Conservation (phyloP, 1,140 invertebrate genomes). For the Diprion similis region DNA sequence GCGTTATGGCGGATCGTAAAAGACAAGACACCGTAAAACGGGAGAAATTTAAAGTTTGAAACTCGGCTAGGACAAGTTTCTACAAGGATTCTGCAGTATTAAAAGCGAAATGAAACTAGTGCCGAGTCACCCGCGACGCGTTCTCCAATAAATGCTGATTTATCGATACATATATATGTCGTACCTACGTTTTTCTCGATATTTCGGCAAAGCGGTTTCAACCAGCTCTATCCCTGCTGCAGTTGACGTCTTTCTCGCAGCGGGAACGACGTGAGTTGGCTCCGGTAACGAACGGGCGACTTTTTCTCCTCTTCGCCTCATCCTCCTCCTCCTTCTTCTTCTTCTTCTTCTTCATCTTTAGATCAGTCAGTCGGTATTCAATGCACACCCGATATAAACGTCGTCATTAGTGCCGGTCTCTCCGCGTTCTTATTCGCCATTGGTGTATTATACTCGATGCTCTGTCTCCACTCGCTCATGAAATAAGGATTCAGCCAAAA, state of each 20-base stretch:
- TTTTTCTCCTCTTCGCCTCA: background rate
- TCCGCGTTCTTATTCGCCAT: background rate
- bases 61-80: slow-evolving; percentile 36
- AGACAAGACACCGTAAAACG: slow-evolving; percentile 49
- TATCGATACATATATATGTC: too few relatives aligned
- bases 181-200: too few relatives aligned
- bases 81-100: too few relatives aligned
- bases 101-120: too few relatives aligned
- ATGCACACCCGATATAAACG: background rate
- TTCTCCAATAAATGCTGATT: too few relatives aligned
- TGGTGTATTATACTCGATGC: too few relatives aligned
- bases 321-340: too few relatives aligned
- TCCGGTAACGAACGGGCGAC: background rate
- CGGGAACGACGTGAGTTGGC: slow-evolving; percentile 6
- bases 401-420: background rate
- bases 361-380: background rate
- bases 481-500: background rate
- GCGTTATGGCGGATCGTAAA: slow-evolving; percentile 46
- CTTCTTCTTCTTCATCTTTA: background rate
- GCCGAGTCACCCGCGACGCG: too few relatives aligned
- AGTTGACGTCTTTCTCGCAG: background rate
- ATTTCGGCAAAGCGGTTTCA: too few relatives aligned
- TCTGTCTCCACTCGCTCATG: background rate
- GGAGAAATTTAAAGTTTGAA: slow-evolving; percentile 54
- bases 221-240: too few relatives aligned